Evolutionary conservation across 2,888 invertebrate species (phyloP), one percentile per base, ranked within the genome.

Genomic region (Tryphoninae sp.): DNA sequence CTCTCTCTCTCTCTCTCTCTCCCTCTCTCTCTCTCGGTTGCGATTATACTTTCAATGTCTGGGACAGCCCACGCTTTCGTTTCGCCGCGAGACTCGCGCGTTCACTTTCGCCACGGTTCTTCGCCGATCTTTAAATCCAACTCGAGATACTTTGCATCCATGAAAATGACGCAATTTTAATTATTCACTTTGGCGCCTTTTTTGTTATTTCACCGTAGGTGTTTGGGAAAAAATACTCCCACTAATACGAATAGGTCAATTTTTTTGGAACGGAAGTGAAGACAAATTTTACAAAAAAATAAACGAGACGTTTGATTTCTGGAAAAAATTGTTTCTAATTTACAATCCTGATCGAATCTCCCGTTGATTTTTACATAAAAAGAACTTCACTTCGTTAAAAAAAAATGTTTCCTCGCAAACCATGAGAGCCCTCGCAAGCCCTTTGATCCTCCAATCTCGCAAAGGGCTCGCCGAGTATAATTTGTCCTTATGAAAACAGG

Each of bases 61-160:
- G 72, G 79, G 76, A 79, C 79, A 69, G 45, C 76, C 79, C 82
- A 82, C 82, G 76, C 79, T 76, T 76, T 82, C 79, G 62, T 82
- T 79, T 76, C 68, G 61, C 33, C 13, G 23, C 2, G 23, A 51
- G 22, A 55, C 76, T 67, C 77, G 58, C 58, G 45, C 40, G 67
- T 76, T 79, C 75, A 79, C 82, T 79, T 79, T 82, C 78, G 75
- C 78, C 75, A 16, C 55, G 72, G 45, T 45, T 45, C 45, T 45
- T 3, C 13, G 11, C 13, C 13, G 45, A 45, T 13, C 45, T 45
- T 45, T 45, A 11, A 45, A 45, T 45, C 45, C 2, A 13, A 45
- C 13, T 45, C 13, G 33, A 33, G 33, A 33, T 33, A 26, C 19
- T 33, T 33, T 1, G 6, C 1, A 33, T 33, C 6, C 33, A 33